Conservation (phyloP, 2,113 vertebrate genomes). For the Rhagologus leucostigma region DNA sequence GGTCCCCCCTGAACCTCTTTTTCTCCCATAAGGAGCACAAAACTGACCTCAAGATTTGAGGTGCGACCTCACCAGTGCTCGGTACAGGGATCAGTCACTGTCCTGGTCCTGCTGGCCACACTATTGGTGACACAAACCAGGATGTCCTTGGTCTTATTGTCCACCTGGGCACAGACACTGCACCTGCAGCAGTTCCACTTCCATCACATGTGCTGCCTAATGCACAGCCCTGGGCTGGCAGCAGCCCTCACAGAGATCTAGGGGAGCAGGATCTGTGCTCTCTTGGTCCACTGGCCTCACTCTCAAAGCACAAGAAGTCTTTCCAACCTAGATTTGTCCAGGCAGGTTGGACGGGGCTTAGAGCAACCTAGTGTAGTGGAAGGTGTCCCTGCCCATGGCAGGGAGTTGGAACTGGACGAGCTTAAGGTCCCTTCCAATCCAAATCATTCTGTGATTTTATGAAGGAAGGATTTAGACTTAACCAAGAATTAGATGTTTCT, state of each 20-base stretch:
- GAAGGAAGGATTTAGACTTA: not conserved
- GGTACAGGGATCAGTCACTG: not conserved
- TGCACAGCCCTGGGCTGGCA: not conserved
- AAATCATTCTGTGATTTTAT: not conserved
- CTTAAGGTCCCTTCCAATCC: not conserved
- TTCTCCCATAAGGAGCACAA: not conserved
- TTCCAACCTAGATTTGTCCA: not conserved
- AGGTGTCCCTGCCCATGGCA: not conserved
- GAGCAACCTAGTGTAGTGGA: not conserved
- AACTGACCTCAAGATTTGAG: not conserved
- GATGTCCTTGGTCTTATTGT: not conserved
- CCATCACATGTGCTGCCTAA: not conserved
- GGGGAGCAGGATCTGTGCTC: not conserved
- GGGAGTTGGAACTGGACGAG: not conserved
- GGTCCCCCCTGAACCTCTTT: not conserved
- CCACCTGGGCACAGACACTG: not conserved
- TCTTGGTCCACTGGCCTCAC: not conserved
- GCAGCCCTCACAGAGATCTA: not conserved
- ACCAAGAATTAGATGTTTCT: not conserved
- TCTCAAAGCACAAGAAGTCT: not conserved
- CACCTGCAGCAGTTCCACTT: not conserved
- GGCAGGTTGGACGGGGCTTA: not conserved
- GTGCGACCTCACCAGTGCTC: not conserved
- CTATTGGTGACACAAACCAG: not conserved
- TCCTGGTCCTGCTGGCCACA: not conserved